These are phyloP conservation scores for Papilio xuthus DNA, from an alignment of 1,140 invertebrate species.

Conservation along the genomic window DNA sequence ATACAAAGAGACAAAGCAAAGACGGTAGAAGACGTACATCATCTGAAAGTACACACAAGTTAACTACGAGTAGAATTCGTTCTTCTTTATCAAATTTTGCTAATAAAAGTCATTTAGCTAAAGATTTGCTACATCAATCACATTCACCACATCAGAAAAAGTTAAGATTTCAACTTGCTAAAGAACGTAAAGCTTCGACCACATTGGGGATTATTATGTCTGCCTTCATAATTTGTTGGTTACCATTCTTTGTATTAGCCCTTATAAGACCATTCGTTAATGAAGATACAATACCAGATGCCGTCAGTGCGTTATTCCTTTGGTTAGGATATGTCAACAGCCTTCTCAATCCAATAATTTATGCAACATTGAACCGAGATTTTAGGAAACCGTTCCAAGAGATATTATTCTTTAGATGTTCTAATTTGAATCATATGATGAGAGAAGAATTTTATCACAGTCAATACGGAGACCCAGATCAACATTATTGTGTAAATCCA, in stretches of 20 bases:
- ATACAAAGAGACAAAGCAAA: slow-evolving; percentile 60
- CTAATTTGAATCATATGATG: slow-evolving; percentile 94
- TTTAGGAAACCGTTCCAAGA: slow-evolving; percentile 96
- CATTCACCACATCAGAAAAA: slow-evolving; percentile 87
- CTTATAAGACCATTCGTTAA: slow-evolving; percentile 91
- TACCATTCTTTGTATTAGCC: slow-evolving; percentile 97
- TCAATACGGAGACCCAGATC: slow-evolving; percentile 91
- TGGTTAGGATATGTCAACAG: slow-evolving; percentile 98
- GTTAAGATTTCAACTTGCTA: slow-evolving; percentile 90
- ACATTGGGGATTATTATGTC: slow-evolving; percentile 99
- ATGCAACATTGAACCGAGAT: slow-evolving; percentile 95
- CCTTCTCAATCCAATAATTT: slow-evolving; percentile 95
- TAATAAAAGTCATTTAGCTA: slow-evolving; percentile 78
- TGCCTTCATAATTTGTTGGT: slow-evolving; percentile 97
- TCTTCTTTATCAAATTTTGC: slow-evolving; percentile 77
- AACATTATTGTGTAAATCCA: slow-evolving; percentile 79
- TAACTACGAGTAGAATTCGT: slow-evolving; percentile 73
- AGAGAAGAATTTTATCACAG: slow-evolving; percentile 95
- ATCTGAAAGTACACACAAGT: slow-evolving; percentile 69
- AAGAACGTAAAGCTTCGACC: slow-evolving; percentile 96
- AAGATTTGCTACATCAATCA: slow-evolving; percentile 73
- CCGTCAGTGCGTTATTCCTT: slow-evolving; percentile 88
- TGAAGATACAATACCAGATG: slow-evolving; percentile 86
- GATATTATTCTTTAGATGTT: slow-evolving; percentile 93
- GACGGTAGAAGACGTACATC: slow-evolving; percentile 63